These are phyloP conservation scores for Onychostruthus taczanowskii DNA, from an alignment of 2,113 vertebrate genomes.

Conservation along the genomic window DNA sequence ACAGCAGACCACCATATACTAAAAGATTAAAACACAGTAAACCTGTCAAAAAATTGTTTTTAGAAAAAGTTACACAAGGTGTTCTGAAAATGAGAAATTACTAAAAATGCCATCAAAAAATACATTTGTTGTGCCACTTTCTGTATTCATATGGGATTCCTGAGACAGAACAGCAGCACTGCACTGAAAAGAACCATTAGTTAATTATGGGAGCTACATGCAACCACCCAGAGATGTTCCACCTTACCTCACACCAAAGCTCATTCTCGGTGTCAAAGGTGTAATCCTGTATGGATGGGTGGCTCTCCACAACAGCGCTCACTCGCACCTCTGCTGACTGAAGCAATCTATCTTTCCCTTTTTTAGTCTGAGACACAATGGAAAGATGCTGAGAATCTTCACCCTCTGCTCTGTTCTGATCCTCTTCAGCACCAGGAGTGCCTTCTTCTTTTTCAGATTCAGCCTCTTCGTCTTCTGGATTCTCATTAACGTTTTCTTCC, in stretches of 20 bases:
- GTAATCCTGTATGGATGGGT: slow-evolving; percentile 79
- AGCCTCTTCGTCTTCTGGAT: slow-evolving; percentile 37
- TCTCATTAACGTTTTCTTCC: slow-evolving; percentile 26
- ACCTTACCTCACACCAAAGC: slow-evolving; percentile 92
- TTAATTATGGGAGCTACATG: background rate
- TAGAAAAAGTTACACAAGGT: background rate
- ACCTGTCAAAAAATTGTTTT: background rate
- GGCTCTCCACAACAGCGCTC: slow-evolving; percentile 73
- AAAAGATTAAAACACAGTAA: background rate
- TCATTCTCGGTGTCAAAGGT: slow-evolving; percentile 77
- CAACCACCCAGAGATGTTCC: background rate
- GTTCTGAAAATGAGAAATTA: background rate
- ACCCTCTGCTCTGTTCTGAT: background rate
- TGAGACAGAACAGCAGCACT: background rate
- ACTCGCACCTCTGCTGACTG: slow-evolving; percentile 66
- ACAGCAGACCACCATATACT: background rate
- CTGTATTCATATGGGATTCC: background rate
- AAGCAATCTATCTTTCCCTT: background rate
- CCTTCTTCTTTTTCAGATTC: background rate
- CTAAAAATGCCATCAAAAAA: background rate
- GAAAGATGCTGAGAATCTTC: background rate
- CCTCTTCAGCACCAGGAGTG: background rate
- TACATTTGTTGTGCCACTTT: background rate
- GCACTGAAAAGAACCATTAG: background rate
- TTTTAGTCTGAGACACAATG: background rate